phyloP scores from a whole-genome alignment of 2,113 vertebrate species.

The Natator depressus region DNA sequence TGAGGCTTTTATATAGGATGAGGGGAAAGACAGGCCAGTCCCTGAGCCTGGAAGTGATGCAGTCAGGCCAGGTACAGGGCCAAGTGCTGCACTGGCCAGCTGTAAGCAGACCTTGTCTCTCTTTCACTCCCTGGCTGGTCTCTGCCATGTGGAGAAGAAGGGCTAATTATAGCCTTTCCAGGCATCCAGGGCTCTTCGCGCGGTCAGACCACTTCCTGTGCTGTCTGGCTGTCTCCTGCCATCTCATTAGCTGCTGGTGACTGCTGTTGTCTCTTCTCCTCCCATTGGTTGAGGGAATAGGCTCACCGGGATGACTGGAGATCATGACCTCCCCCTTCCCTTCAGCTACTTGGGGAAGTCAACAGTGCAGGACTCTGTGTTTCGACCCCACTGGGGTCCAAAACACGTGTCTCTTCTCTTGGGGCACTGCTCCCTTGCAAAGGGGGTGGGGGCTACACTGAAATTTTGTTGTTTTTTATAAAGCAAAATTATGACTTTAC shows the following conservation, averaged over 20 bases:
- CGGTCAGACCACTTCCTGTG: not conserved
- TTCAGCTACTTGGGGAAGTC: not conserved
- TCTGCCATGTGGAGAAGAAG: not conserved
- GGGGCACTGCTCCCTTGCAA: not conserved
- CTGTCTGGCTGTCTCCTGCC: not conserved
- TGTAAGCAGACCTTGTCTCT: not conserved
- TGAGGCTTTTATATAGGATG: not conserved
- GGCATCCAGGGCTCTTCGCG: no score
- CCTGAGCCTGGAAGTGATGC: not conserved
- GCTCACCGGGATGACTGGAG: no score
- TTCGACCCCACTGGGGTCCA: not conserved
- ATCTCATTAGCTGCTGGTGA: not conserved
- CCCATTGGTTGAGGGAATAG: not conserved
- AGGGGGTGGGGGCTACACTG: not conserved
- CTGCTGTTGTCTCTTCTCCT: not conserved
- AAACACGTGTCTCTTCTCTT: not conserved
- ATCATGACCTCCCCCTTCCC: not conserved
- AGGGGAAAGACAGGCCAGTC: not conserved
- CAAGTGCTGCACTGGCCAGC: not conserved
- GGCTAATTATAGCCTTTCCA: not conserved
- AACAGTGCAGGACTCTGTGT: not conserved
- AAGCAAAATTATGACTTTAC: not conserved
- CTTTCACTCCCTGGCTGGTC: not conserved
- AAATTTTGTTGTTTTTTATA: not conserved
- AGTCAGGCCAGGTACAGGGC: not conserved